Evolutionary conservation across 2,113 vertebrate genomes (phyloP).

Genomic region (Lota lota): DNA sequence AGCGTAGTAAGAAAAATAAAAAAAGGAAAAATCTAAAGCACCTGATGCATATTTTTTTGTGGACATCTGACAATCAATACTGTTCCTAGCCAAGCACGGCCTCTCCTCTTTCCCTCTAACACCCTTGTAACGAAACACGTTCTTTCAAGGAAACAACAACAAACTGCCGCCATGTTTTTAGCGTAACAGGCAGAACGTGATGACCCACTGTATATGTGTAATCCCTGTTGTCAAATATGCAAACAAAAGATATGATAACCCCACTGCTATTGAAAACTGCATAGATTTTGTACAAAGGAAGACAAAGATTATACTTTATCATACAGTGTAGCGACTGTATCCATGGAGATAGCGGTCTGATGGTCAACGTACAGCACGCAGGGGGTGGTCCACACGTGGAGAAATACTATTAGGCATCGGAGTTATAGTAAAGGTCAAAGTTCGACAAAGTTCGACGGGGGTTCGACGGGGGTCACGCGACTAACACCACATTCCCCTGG

Average conservation of each 20-base stretch:
- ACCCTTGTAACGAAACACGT: conserved; percentile 47
- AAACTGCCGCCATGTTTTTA: conserved; percentile 26
- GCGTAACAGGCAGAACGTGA: conserved; percentile 8
- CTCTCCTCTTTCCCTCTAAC: conserved; percentile 41
- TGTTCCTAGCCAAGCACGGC: conserved; percentile 21
- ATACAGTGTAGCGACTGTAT: conserved; percentile 16
- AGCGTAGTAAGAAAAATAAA: too few relatives aligned
- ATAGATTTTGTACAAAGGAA: conserved; percentile 34
- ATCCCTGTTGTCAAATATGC: conserved; percentile 24
- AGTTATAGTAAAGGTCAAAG: conserved; percentile 44
- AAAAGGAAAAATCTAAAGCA: conserved; percentile 9
- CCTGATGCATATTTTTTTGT: conserved; percentile 18
- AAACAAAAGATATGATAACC: not conserved
- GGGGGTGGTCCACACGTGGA: not conserved
- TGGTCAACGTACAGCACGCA: not conserved
- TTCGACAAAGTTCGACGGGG: too few relatives aligned
- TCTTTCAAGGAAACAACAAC: conserved; percentile 35
- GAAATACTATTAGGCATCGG: conserved; percentile 36
- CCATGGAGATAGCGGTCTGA: not conserved
- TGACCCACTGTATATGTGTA: conserved; percentile 23
- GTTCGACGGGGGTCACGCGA: conserved; percentile 33
- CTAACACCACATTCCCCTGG: conserved; percentile 61
- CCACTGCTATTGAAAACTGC: conserved; percentile 32
- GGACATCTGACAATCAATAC: conserved; percentile 43
- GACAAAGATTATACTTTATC: conserved; percentile 15